Evolutionary conservation across 37 sponge, comb jelly and placozoan species (phyloP).

Genomic region (Cladorhizidae sp.): DNA sequence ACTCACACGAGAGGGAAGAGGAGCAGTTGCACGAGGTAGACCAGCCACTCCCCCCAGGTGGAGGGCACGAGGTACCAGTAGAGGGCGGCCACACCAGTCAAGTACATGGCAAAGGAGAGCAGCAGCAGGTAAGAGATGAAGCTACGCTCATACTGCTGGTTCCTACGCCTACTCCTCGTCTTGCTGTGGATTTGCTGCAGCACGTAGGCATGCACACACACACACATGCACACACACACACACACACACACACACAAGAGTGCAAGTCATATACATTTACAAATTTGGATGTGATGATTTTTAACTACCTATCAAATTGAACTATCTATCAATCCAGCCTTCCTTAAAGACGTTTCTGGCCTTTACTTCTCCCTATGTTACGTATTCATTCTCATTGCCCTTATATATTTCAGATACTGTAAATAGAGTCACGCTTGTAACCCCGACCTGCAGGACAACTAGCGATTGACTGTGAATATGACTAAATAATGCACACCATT

Average conservation of each 20-base stretch:
- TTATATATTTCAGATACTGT: too few relatives aligned
- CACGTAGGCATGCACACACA: neutral
- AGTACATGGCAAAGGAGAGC: constrained; percentile 51
- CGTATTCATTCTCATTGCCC: too few relatives aligned
- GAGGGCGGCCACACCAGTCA: constrained; percentile 35
- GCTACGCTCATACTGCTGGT: constrained; percentile 53
- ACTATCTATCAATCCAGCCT: neutral
- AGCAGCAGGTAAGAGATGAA: constrained; percentile 58
- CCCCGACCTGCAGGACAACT: too few relatives aligned
- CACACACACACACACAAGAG: neutral
- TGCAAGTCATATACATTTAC: neutral
- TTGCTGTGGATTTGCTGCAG: constrained; percentile 26
- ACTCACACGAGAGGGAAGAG: constrained; percentile 74
- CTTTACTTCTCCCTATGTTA: too few relatives aligned
- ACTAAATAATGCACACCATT: too few relatives aligned
- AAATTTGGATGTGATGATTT: neutral
- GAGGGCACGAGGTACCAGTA: constrained; percentile 59
- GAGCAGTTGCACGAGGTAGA: constrained; percentile 35
- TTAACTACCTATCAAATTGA: neutral
- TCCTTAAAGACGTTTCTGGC: neutral
- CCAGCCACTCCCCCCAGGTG: constrained; percentile 30
- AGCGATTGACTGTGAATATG: too few relatives aligned
- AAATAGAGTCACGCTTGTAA: too few relatives aligned
- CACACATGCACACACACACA: neutral
- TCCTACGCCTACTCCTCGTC: neutral